These are phyloP conservation scores for Hoplodrina blanda DNA, from an alignment of 2,888 invertebrate genomes.

Conservation along the genomic window DNA sequence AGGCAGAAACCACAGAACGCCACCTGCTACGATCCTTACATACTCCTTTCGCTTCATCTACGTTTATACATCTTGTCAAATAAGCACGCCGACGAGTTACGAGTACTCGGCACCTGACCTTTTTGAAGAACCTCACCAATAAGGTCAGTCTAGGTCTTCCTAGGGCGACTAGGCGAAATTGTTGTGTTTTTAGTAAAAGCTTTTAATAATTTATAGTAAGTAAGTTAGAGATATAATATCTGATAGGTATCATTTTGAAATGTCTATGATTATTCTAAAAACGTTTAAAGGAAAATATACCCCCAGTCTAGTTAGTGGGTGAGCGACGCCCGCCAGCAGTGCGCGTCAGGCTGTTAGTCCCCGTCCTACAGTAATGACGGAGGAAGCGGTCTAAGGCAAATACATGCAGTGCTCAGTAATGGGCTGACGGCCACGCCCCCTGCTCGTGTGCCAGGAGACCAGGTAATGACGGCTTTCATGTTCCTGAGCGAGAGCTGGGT, in stretches of 20 bases:
- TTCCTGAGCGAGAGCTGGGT: background rate
- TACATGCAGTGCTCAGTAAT: constrained; percentile 25
- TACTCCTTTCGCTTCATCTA: too few species aligned
- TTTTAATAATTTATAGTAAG: too few species aligned
- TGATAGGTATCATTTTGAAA: background rate
- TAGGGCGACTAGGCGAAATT: too few species aligned
- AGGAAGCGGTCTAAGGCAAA: constrained; percentile 26
- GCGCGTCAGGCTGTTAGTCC: background rate
- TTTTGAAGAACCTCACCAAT: too few species aligned
- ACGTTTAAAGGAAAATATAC: background rate
- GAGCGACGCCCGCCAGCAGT: background rate
- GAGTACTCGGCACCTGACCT: too few species aligned
- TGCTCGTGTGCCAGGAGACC: background rate
- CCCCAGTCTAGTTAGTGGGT: constrained; percentile 16
- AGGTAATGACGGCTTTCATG: constrained; percentile 7
- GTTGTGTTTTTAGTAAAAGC: too few species aligned
- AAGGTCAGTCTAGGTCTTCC: too few species aligned
- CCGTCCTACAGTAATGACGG: constrained; percentile 18
- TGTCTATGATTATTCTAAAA: constrained; percentile 2
- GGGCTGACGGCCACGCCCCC: constrained; percentile 12
- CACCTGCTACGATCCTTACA: too few species aligned
- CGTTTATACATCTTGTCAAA: too few species aligned
- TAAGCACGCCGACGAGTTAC: too few species aligned
- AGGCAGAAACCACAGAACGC: too few species aligned
- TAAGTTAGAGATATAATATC: background rate